These are phyloP conservation scores for Gavialis gangeticus DNA, from an alignment of 2,113 vertebrate species.

Conservation along the genomic window DNA sequence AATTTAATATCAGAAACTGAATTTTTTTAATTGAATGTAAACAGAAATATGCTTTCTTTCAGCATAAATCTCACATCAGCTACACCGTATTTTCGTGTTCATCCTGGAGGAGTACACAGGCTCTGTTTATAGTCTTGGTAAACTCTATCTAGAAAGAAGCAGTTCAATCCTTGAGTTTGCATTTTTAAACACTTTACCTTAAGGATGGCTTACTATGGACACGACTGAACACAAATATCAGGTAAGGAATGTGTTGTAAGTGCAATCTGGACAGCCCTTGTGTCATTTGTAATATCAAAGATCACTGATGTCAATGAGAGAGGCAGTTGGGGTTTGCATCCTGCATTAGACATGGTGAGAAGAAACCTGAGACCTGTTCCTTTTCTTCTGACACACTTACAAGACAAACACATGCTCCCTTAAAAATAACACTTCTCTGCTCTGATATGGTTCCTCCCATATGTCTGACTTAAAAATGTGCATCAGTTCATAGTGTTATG, in stretches of 20 bases:
- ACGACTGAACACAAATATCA: neutral
- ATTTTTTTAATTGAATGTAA: constrained; percentile 22
- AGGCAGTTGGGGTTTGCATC: neutral
- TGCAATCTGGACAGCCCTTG: neutral
- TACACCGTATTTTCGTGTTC: neutral
- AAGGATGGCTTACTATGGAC: neutral
- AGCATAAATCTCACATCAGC: neutral
- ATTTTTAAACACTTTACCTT: neutral
- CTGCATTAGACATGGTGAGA: constrained; percentile 35
- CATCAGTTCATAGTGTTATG: constrained; percentile 71
- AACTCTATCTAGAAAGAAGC: neutral
- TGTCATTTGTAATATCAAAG: neutral
- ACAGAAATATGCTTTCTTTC: constrained; percentile 14
- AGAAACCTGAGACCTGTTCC: constrained; percentile 79
- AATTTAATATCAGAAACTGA: constrained; percentile 40
- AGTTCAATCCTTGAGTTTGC: neutral
- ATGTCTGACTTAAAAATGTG: constrained; percentile 72
- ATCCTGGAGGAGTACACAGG: neutral
- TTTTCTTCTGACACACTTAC: constrained; percentile 66
- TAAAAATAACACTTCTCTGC: constrained; percentile 86
- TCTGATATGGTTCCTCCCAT: constrained; percentile 73
- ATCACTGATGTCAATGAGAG: neutral
- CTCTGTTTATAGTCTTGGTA: constrained; percentile 7
- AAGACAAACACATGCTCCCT: constrained; percentile 87
- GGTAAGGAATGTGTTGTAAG: constrained; percentile 25